Base-by-base conservation (phyloP, 2,113 vertebrate species). In the Tenebrosternarchus preto region DNA sequence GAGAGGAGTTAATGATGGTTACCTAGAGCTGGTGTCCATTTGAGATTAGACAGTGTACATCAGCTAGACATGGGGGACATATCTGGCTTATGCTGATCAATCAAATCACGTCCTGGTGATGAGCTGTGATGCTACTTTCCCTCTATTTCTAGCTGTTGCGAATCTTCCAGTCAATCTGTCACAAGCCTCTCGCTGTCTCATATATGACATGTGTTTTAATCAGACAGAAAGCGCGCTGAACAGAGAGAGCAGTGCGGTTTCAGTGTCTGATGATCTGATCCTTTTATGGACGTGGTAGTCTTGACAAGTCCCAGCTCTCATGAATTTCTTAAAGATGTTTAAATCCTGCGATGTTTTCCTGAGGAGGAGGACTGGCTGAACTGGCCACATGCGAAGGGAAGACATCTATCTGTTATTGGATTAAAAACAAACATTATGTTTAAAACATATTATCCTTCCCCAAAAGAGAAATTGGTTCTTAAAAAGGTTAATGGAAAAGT, bases 1-100 rank as follows among this genome's bases (percentile, higher is more conserved):
- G 29, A 31, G 60, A 46, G 46, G 11, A 66, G 46, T 69, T 77
- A 75, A 80, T 83, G 81, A 78, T 60, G 69, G 76, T 46, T 71
- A 78, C 75, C 80, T 81, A 83, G 63, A 81, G 73, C 70, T 17
- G 76, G 64, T 82, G 75, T 81, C 79, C 78, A 81, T 81, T 76
- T 83, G 56, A 67, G 82, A 81, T 81, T 80, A 78, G 70, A 68
- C 71, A 61, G 64, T 63, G 81, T 86, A 59, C 53, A 63, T 81
- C 76, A 83, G 46, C 20, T 24, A 29, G 77, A 83, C 84, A 82
- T 73, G 66, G 31, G 46, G 53, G 82, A 82, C 77, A 80, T 73
- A 68, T 85, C 76, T 80, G 66, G 72, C 61, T 82, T 72, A 67
- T 78, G 83, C 67, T 82, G 72, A 85, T 77, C 73, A 77, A 82